Conservation (phyloP, 2,888 invertebrate species). For the Heliconius ethilla region DNA sequence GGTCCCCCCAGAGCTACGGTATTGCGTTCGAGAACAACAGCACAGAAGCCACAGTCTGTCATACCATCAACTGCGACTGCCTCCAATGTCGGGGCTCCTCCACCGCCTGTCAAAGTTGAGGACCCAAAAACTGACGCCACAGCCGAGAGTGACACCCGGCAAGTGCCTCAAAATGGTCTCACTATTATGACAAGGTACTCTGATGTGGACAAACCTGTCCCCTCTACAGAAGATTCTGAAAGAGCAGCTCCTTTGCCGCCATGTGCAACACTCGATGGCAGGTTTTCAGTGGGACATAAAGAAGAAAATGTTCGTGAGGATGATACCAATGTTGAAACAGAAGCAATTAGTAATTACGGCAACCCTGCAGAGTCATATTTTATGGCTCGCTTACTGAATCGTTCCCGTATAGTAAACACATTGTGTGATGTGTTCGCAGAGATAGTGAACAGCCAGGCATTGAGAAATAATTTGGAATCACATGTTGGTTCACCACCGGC, state of each 20-base stretch:
- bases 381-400: conserved; percentile 72
- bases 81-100: conserved; percentile 46
- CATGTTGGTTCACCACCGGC: conserved; percentile 37
- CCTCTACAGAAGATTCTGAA: conserved; percentile 51
- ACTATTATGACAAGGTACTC: conserved; percentile 78
- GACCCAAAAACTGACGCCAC: conserved; percentile 40
- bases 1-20: conserved; percentile 89
- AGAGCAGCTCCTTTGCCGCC: conserved; percentile 60
- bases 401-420: conserved; percentile 69
- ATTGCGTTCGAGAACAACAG: conserved; percentile 67
- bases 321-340: conserved; percentile 53
- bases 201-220: conserved; percentile 60
- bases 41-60: conserved; percentile 51
- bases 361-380: conserved; percentile 78
- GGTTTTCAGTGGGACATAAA: conserved; percentile 56
- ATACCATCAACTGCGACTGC: conserved; percentile 45
- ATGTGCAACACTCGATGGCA: conserved; percentile 64
- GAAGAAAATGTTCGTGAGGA: conserved; percentile 49
- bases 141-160: conserved; percentile 45
- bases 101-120: conserved; percentile 45
- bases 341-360: conserved; percentile 70
- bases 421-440: conserved; percentile 72
- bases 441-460: conserved; percentile 51
- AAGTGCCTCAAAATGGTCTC: conserved; percentile 71
- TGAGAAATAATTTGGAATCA: conserved; percentile 42